Percentiles rank a stretch among this genome's conserved stretches.
Evolutionary conservation across 1,140 invertebrate genomes (phyloP).

Genomic region (Drosophila teissieri): DNA sequence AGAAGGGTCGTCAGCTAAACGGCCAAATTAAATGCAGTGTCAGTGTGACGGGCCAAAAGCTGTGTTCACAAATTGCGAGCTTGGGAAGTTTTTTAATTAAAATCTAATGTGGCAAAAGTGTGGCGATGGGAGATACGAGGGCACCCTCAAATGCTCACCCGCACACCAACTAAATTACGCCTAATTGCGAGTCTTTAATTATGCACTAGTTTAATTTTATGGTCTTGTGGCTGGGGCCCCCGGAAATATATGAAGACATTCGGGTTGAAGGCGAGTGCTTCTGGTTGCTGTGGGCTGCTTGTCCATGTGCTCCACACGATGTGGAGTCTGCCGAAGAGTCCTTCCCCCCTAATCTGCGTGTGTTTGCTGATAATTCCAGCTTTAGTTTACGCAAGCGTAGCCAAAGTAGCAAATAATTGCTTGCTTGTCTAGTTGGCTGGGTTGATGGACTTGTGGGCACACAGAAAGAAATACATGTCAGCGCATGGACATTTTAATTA

Average conservation of each 20-base stretch:
- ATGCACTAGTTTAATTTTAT: conserved; percentile 84
- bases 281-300: neutral
- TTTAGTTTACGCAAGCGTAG: conserved; percentile 76
- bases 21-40: conserved; percentile 47
- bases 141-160: conserved; percentile 11
- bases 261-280: conserved; percentile 9
- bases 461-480: conserved; percentile 1
- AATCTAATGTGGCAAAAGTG: conserved; percentile 84
- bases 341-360: conserved; percentile 31
- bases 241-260: conserved; percentile 55
- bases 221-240: conserved; percentile 68
- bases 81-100: conserved; percentile 81
- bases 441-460: conserved; percentile 12
- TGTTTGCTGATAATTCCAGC: conserved; percentile 60
- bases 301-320: conserved; percentile 47
- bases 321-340: conserved; percentile 5
- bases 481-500: too few relatives aligned
- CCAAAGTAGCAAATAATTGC: conserved; percentile 81
- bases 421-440: conserved; percentile 59
- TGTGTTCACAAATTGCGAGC: conserved; percentile 53
- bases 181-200: conserved; percentile 84
- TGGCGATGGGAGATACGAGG: conserved; percentile 19
- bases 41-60: conserved; percentile 35
- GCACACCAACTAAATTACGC: conserved; percentile 80
- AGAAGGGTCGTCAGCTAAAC: conserved; percentile 28